Conservation (phyloP, 2,888 invertebrate species). For the Drosophila neotestacea region DNA sequence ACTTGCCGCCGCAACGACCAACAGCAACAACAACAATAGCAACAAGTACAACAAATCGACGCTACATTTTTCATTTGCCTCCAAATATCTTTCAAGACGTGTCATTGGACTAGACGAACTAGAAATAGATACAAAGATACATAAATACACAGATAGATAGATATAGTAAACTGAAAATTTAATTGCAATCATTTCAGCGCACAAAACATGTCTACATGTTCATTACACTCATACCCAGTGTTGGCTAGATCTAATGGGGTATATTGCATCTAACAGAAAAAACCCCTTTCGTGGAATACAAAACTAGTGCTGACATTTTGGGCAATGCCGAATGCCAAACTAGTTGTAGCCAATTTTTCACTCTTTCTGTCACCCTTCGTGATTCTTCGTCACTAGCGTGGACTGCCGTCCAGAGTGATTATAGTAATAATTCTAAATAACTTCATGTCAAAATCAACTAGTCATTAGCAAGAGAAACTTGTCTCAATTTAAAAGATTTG, state of each 20-base stretch:
- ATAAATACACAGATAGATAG: conserved; percentile 5
- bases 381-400: no score
- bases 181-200: conserved; percentile 48
- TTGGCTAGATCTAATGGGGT: not conserved
- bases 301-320: no score
- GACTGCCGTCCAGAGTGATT: no score
- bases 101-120: conserved; percentile 43
- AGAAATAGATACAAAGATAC: conserved; percentile 20
- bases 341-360: no score
- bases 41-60: conserved; percentile 41
- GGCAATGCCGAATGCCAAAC: no score
- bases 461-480: no score
- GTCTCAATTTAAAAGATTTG: no score
- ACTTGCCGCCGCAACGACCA: conserved; percentile 43
- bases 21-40: not conserved
- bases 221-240: conserved; percentile 37
- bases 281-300: no score
- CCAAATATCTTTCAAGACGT: conserved; percentile 39
- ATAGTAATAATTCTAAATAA: not conserved
- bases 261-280: not conserved
- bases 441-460: not conserved
- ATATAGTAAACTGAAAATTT: conserved; percentile 40
- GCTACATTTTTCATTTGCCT: conserved; percentile 48
- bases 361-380: no score
- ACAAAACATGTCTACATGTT: conserved; percentile 25